Conservation (phyloP, 2,113 vertebrate species). For the Hyla sarda region DNA sequence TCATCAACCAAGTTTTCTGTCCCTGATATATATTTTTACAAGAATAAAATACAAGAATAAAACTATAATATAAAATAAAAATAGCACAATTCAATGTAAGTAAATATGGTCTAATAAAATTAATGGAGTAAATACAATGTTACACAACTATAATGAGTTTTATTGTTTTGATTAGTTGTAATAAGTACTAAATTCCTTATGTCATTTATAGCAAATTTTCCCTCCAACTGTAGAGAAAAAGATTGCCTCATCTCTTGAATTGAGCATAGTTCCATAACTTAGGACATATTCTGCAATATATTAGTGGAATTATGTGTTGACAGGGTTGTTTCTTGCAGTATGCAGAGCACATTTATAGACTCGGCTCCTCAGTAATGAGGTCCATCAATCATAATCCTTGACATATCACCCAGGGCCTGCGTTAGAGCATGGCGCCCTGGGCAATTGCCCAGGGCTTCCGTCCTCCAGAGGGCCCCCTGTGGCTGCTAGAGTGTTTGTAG, state of each 20-base stretch:
- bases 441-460: too few relatives aligned
- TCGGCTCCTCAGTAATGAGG: not conserved
- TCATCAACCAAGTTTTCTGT: too few relatives aligned
- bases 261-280: not conserved
- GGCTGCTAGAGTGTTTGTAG: too few relatives aligned
- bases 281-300: not conserved
- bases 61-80: not conserved
- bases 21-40: too few relatives aligned
- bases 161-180: not conserved
- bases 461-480: too few relatives aligned
- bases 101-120: not conserved
- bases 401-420: conserved; percentile 36
- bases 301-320: not conserved
- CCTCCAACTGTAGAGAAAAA: not conserved
- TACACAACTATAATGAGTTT: not conserved
- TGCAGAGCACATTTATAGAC: not conserved
- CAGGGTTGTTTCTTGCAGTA: conserved; percentile 11
- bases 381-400: conserved; percentile 1
- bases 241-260: not conserved
- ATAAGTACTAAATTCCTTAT: not conserved
- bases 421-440: too few relatives aligned
- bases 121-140: not conserved
- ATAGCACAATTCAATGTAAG: not conserved
- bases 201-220: not conserved
- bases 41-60: not conserved